A percentile compares a stretch with the other conserved stretches of the same genome.
Conservation (phyloP, 1,140 invertebrate genomes). For the Zaprionus nigranus region DNA sequence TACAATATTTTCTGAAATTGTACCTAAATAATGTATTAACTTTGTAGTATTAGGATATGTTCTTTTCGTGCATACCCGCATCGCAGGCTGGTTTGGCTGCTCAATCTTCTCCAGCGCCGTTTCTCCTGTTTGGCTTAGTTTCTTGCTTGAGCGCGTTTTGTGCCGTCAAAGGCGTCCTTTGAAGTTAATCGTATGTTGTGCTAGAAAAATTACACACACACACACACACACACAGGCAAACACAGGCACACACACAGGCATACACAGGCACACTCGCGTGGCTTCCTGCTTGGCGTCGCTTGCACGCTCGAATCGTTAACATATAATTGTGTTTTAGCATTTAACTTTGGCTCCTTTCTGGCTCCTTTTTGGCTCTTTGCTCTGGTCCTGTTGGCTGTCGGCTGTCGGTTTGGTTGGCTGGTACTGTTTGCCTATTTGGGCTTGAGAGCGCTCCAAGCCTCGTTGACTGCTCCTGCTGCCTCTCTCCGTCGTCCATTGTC, state of each 20-base stretch:
- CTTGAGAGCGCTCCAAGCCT: conserved; percentile 52
- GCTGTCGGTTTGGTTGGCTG: conserved; percentile 6
- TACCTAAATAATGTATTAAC: not conserved
- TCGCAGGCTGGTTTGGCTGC: conserved; percentile 3
- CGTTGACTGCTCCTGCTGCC: conserved; percentile 38
- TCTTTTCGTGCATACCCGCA: not conserved
- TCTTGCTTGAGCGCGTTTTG: conserved; percentile 71
- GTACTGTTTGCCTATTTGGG: conserved; percentile 65
- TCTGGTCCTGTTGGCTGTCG: conserved; percentile 24
- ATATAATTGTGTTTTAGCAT: conserved; percentile 81
- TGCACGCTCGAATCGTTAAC: conserved; percentile 55
- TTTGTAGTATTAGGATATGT: conserved; percentile 5
- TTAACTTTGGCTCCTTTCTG: conserved; percentile 72
- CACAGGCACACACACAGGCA: conserved; percentile 11
- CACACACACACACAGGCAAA: not conserved
- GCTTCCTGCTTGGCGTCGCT: conserved; percentile 31
- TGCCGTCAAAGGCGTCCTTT: conserved; percentile 78
- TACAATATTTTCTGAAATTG: not conserved
- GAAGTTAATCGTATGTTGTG: conserved; percentile 78
- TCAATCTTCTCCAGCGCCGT: conserved; percentile 23
- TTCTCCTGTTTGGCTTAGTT: conserved; percentile 66
- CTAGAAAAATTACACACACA: conserved; percentile 56
- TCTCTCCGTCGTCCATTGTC: no score
- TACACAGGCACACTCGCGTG: conserved; percentile 3
- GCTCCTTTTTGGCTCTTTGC: conserved; percentile 2